A percentile compares a stretch with the other conserved stretches of the same genome.
These are phyloP conservation scores for Dipodomys merriami DNA, from an alignment of 2,113 vertebrate genomes.

Conservation along the genomic window DNA sequence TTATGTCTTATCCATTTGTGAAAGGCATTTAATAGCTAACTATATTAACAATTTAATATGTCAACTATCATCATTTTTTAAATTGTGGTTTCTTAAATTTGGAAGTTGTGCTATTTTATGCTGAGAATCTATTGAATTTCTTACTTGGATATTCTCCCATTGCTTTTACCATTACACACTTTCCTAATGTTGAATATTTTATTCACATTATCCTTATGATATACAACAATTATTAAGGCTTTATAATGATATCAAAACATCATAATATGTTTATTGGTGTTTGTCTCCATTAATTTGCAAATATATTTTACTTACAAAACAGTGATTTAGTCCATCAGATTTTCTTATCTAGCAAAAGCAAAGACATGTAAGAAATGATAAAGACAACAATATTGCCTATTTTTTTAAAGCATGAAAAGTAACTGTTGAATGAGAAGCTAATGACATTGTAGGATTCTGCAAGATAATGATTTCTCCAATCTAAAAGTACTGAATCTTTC, in stretches of 20 bases:
- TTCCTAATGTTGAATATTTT: background rate
- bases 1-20: background rate
- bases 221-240: background rate
- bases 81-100: background rate
- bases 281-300: conserved; percentile 32
- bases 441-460: conserved; percentile 10
- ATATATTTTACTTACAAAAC: background rate
- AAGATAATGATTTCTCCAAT: conserved; percentile 29
- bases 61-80: background rate
- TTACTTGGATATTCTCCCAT: background rate
- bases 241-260: background rate
- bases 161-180: background rate
- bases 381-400: background rate
- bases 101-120: background rate
- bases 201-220: background rate
- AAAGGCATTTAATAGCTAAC: conserved; percentile 38
- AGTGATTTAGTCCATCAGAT: background rate
- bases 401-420: conserved; percentile 4
- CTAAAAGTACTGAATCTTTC: background rate
- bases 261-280: background rate
- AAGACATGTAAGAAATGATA: conserved; percentile 32
- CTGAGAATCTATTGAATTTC: background rate
- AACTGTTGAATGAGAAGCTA: background rate
- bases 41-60: background rate
- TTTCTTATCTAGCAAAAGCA: background rate